Base-by-base conservation (phyloP, 2,113 vertebrate genomes). In the Gavia stellata region DNA sequence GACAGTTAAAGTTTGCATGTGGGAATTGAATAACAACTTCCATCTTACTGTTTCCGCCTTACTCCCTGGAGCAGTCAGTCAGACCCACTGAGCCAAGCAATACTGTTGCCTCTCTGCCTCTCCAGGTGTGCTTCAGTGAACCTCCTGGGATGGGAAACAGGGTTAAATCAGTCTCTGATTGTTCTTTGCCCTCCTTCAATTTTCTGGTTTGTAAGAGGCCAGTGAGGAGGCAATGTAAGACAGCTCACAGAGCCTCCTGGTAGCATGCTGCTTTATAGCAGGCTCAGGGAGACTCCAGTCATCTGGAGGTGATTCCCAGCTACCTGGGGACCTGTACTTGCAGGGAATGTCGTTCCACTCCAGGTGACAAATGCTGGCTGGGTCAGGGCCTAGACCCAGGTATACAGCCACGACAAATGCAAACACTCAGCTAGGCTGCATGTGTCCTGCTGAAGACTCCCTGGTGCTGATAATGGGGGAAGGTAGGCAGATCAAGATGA, bases 321-420 rank as follows among this genome's bases (percentile, higher is more conserved):
- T 80, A 7, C 19, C 6, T 28, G 8, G 19, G 21, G 33, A 59
- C 7, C 10, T 96, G 40, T 61, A 36, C 6, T 82, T 67, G 71
- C 61, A 67, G 52, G 29, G 38, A 78, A 89, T n/a, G 17, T 34
- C 10, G 26, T 58, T 81, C 59, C 47, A 5, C 6, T 59, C n/a
- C 21, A 65, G 38, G 44, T 79, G 47, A 63, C 90, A 90, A 85
- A 44, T 16, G 25, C 6, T 71, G 61, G 2, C 15, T 36, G 25
- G 28, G 24, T 55, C 50, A 66, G 25, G 49, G 14, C 28, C 91
- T 40, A 81, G 63, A 28, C 28, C 9, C 10, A 52, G 10, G 7
- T 47, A 20, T 47, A 21, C 12, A 83, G 17, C 26, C 45, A 25
- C 0, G 0, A 49, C 12, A 56, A 15, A 19, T 12, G 26, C 21